Conservation (phyloP, 2,113 vertebrate species). For the Aix galericulata region DNA sequence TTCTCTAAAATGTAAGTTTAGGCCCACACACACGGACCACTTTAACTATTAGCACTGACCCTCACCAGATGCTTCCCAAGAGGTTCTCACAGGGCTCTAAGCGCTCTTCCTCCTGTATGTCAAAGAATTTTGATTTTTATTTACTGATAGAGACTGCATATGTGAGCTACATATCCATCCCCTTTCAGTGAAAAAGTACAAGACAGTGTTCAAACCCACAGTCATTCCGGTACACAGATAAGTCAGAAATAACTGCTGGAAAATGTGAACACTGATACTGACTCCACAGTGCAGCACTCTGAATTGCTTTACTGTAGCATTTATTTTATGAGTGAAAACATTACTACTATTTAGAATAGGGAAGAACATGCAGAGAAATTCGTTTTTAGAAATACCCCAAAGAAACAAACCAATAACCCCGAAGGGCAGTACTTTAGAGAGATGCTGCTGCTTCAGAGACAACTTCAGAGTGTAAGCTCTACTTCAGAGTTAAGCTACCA, state of each 20-base stretch:
- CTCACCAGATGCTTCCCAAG: neutral
- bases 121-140: neutral
- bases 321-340: neutral
- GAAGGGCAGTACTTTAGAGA: neutral
- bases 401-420: neutral
- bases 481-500: neutral
- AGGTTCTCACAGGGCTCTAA: neutral
- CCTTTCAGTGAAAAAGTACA: slow-evolving; percentile 5
- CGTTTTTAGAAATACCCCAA: neutral
- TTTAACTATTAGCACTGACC: neutral
- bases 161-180: neutral
- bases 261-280: neutral
- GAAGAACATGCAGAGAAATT: neutral
- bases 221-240: slow-evolving; percentile 4
- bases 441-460: neutral
- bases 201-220: neutral
- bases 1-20: neutral
- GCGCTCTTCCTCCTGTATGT: neutral
- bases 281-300: neutral
- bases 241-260: neutral
- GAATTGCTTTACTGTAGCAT: neutral
- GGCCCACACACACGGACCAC: neutral
- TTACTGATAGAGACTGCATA: neutral
- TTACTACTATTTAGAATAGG: neutral
- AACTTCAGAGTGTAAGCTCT: too few relatives aligned